Percentiles rank a stretch among this genome's conserved stretches.
Conservation (phyloP, 1,140 invertebrate genomes). For the Papilio polyxenes region DNA sequence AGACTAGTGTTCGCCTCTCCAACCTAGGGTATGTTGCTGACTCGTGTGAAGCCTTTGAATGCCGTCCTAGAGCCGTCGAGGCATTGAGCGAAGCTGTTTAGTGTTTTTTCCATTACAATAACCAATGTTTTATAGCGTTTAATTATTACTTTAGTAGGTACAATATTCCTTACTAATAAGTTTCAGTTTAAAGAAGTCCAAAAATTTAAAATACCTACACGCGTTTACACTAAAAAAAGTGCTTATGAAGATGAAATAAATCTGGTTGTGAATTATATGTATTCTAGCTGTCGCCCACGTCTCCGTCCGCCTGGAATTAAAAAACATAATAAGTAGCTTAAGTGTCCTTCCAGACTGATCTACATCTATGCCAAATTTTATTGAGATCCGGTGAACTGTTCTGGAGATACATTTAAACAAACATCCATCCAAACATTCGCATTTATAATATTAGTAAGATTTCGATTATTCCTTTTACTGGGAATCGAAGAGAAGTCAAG, state of each 20-base stretch:
- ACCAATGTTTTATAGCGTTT: constrained; percentile 1
- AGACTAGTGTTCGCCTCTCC: neutral
- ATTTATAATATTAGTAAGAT: neutral
- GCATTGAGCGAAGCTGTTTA: constrained; percentile 9
- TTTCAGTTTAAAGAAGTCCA: neutral
- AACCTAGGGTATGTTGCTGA: neutral
- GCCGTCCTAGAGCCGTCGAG: neutral
- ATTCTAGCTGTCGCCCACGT: too few species aligned
- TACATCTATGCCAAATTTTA: too few species aligned
- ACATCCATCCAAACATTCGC: too few species aligned
- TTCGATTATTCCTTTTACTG: neutral
- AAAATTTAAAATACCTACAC: neutral
- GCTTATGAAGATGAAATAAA: neutral
- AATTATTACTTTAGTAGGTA: neutral
- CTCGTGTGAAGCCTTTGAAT: constrained; percentile 16
- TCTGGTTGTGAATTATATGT: too few species aligned
- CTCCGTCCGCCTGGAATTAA: too few species aligned
- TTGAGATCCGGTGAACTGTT: too few species aligned
- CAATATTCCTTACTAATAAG: too few species aligned
- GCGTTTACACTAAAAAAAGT: neutral
- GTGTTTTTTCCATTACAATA: neutral
- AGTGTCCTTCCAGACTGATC: too few species aligned
- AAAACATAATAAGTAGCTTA: too few species aligned
- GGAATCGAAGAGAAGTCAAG: neutral
- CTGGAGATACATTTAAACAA: too few species aligned